Percentiles rank a stretch among this genome's conserved stretches.
Evolutionary conservation across 2,888 invertebrate species (phyloP).

Genomic region (Lordiphosa andalusiaca): DNA sequence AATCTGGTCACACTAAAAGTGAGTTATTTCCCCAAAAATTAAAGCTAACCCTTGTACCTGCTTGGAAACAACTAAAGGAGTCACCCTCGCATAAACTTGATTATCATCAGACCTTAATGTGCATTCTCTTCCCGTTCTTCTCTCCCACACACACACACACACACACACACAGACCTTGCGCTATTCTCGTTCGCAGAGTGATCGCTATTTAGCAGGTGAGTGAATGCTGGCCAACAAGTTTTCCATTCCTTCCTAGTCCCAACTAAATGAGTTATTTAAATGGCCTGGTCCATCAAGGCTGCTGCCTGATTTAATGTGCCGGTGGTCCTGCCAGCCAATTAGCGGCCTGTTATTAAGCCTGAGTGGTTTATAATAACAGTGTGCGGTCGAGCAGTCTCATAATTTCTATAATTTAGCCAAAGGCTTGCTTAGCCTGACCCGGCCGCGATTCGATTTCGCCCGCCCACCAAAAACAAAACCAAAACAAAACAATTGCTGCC

Average conservation of each 20-base stretch:
- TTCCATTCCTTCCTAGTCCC: conserved; percentile 22
- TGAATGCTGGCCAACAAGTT: conserved; percentile 55
- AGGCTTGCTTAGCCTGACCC: conserved; percentile 4
- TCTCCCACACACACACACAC: conserved; percentile 11
- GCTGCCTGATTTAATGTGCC: conserved; percentile 57
- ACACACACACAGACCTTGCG: conserved; percentile 72
- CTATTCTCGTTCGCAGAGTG: conserved; percentile 80
- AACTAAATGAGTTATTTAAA: conserved; percentile 74
- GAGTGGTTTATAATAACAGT: conserved; percentile 69
- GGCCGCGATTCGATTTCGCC: conserved; percentile 24
- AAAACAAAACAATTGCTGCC: conserved; percentile 58
- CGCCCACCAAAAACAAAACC: too few relatives aligned
- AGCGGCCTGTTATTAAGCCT: conserved; percentile 69
- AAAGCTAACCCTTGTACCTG: too few relatives aligned
- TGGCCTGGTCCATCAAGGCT: conserved; percentile 32
- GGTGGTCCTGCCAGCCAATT: conserved; percentile 72
- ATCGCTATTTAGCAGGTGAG: conserved; percentile 81
- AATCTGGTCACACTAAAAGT: too few relatives aligned
- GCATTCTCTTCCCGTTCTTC: conserved; percentile 29
- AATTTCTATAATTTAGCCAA: conserved; percentile 52
- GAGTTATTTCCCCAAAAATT: too few relatives aligned
- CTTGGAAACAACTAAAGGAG: conserved; percentile 14
- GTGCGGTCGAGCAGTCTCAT: conserved; percentile 34
- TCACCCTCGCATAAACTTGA: conserved; percentile 54
- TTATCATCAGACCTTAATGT: conserved; percentile 63